Conservation (phyloP, 1,140 invertebrate genomes). For the Neodiprion lecontei region DNA sequence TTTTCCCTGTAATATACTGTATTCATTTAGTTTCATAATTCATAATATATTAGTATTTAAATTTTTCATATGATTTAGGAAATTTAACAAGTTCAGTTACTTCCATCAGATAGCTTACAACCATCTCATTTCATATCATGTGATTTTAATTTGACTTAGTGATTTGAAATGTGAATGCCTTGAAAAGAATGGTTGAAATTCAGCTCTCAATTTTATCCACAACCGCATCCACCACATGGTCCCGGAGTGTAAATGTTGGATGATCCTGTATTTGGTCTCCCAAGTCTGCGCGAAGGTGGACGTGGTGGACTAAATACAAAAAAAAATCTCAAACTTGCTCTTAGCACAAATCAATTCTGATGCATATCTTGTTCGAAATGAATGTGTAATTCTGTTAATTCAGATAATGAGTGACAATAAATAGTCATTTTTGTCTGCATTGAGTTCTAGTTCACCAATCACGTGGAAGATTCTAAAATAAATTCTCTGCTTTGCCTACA, state of each 20-base stretch:
- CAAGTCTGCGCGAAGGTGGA: not conserved
- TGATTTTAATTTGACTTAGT: not conserved
- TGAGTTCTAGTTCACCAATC: too few species aligned
- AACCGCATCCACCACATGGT: slow-evolving; percentile 1
- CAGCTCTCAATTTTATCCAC: not conserved
- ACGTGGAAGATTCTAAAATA: too few species aligned
- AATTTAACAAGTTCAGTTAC: not conserved
- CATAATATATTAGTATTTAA: not conserved
- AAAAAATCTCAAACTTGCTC: not conserved
- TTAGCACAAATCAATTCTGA: not conserved
- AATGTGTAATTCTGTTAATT: not conserved
- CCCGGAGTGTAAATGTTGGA: not conserved
- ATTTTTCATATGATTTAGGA: not conserved
- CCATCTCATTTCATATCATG: not conserved
- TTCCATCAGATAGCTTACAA: not conserved
- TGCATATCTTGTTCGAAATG: not conserved
- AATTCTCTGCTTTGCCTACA: too few species aligned
- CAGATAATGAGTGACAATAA: not conserved
- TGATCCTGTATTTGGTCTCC: not conserved
- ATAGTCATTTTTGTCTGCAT: not conserved
- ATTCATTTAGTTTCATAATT: not conserved
- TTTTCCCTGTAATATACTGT: too few species aligned
- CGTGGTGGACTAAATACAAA: not conserved
- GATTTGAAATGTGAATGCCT: not conserved
- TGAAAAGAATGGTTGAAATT: not conserved